A percentile compares a stretch with the other conserved stretches of the same genome.
phyloP scores from a whole-genome alignment of 2,113 vertebrate genomes.

The Zeus faber region DNA sequence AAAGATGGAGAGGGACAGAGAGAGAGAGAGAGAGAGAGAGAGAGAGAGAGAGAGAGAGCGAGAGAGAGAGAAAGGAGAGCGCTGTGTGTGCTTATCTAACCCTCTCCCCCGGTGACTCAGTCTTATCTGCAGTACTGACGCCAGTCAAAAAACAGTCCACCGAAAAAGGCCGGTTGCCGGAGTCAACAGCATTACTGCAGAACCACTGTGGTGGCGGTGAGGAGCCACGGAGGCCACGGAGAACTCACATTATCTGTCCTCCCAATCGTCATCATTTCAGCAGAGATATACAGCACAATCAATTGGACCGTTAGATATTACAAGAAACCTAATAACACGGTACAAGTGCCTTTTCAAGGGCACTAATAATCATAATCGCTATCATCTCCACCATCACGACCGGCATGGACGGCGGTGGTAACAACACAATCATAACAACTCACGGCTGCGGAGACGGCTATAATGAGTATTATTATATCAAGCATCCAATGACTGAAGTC shows the following conservation, averaged over 20 bases:
- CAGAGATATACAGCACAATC: too few relatives aligned
- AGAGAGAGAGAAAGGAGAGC: not conserved
- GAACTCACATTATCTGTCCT: too few relatives aligned
- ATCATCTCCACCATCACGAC: too few relatives aligned
- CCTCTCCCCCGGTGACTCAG: conserved; percentile 1
- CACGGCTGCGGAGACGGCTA: too few relatives aligned
- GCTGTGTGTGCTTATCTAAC: conserved; percentile 21
- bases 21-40: not conserved
- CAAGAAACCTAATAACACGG: too few relatives aligned
- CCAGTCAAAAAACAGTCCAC: not conserved
- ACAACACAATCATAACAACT: too few relatives aligned
- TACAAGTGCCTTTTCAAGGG: too few relatives aligned
- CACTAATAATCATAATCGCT: too few relatives aligned
- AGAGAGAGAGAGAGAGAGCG: not conserved
- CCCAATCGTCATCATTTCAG: not conserved
- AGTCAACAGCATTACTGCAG: conserved; percentile 16
- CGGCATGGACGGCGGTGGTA: too few relatives aligned
- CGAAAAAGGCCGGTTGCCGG: conserved; percentile 7
- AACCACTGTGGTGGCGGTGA: not conserved
- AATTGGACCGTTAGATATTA: not conserved
- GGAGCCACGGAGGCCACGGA: not conserved
- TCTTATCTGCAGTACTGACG: conserved; percentile 19
- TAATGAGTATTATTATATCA: too few relatives aligned
- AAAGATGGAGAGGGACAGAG: not conserved
- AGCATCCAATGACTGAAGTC: too few relatives aligned